phyloP scores from a whole-genome alignment of 2,113 vertebrate genomes.

The Saiga tatarica region DNA sequence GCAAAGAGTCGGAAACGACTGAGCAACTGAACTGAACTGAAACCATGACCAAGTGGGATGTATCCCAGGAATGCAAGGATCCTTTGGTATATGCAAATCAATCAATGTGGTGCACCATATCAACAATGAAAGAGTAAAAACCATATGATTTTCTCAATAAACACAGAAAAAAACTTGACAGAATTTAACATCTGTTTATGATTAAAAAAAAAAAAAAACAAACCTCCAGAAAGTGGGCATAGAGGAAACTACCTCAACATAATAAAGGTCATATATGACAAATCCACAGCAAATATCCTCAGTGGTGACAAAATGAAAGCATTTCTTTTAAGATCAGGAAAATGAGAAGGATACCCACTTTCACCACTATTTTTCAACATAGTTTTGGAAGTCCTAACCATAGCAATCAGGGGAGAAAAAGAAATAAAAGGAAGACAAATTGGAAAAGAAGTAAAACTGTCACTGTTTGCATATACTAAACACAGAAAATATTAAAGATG shows the following conservation, averaged over 20 bases:
- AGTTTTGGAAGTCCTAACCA: neutral
- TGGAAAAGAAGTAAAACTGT: neutral
- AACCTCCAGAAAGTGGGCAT: neutral
- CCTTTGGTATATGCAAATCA: neutral
- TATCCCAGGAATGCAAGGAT: neutral
- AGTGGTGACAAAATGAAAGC: neutral
- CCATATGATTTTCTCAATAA: neutral
- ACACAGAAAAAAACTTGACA: neutral
- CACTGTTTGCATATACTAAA: neutral
- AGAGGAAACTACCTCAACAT: neutral
- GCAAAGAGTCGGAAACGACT: no score
- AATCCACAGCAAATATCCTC: neutral
- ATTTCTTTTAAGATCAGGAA: neutral
- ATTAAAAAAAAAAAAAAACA: no score
- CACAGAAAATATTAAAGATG: neutral
- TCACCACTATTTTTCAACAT: neutral
- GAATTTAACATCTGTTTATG: neutral
- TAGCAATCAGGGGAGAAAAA: neutral
- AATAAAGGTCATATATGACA: neutral
- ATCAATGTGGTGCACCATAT: neutral
- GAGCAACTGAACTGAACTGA: neutral
- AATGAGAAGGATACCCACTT: neutral
- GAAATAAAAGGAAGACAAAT: neutral
- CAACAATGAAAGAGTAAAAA: neutral
- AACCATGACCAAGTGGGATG: neutral